Conservation (phyloP, 2,113 vertebrate species). For the Passer domesticus region DNA sequence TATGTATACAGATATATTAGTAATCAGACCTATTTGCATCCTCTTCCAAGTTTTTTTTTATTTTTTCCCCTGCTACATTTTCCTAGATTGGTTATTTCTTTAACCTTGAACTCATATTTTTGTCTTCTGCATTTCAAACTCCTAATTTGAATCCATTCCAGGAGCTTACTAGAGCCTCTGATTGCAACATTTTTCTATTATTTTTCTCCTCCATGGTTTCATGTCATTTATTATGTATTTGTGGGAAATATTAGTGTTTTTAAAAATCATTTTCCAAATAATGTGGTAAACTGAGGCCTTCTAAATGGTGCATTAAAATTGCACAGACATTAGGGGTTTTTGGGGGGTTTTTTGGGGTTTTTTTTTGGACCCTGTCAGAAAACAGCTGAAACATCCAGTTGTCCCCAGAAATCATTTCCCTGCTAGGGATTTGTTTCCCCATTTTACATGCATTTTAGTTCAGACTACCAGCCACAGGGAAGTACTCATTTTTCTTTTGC, state of each 20-base stretch:
- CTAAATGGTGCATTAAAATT: neutral
- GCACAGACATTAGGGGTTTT: neutral
- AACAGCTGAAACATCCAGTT: neutral
- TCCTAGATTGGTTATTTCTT: neutral
- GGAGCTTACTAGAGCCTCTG: neutral
- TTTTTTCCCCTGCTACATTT: neutral
- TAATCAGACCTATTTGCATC: neutral
- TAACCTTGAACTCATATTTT: conserved; percentile 52
- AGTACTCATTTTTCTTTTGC: neutral
- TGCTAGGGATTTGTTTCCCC: neutral
- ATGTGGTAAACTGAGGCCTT: neutral
- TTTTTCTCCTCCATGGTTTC: neutral
- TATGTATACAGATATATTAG: neutral
- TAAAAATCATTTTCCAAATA: neutral
- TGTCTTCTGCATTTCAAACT: neutral
- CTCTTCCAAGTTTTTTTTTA: neutral
- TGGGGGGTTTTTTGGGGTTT: neutral
- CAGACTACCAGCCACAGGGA: neutral
- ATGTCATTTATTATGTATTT: neutral
- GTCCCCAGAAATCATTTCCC: neutral
- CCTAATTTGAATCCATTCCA: conserved; percentile 8
- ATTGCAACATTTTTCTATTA: neutral
- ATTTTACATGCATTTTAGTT: neutral
- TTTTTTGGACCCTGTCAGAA: neutral
- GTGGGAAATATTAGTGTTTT: neutral